A percentile compares a stretch with the other conserved stretches of the same genome.
Conservation (phyloP, 2,888 invertebrate genomes). For the Cartodere bifasciata region DNA sequence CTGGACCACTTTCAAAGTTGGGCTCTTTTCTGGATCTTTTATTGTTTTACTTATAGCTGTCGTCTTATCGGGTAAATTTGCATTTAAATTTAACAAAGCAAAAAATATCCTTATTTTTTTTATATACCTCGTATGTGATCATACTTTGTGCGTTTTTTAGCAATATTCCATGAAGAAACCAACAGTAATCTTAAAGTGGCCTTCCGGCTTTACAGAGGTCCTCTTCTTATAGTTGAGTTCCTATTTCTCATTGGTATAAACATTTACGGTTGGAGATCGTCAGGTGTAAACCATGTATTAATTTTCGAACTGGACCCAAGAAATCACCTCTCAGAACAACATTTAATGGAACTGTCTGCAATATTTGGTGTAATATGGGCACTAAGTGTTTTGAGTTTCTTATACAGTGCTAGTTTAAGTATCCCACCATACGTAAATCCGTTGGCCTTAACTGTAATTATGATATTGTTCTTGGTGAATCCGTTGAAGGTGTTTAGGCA, state of each 20-base stretch:
- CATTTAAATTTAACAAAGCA: no score
- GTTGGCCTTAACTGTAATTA: conserved; percentile 51
- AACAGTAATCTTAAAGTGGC: conserved; percentile 52
- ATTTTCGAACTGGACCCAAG: conserved; percentile 74
- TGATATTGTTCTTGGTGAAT: conserved; percentile 59
- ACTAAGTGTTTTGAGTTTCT: conserved; percentile 49
- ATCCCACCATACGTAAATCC: conserved; percentile 71
- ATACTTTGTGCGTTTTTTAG: no score
- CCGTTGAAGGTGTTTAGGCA: conserved; percentile 64
- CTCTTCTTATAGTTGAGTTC: conserved; percentile 62
- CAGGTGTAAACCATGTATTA: conserved; percentile 72
- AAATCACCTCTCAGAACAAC: conserved; percentile 63
- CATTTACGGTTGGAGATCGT: conserved; percentile 69
- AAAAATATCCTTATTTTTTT: no score
- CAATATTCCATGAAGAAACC: conserved; percentile 39
- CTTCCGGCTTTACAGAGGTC: conserved; percentile 66
- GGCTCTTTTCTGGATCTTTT: conserved; percentile 73
- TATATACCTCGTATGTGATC: no score
- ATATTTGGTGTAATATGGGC: conserved; percentile 69
- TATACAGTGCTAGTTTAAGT: conserved; percentile 49
- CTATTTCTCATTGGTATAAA: conserved; percentile 68
- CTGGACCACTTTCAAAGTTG: conserved; percentile 75
- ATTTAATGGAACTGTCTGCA: conserved; percentile 63
- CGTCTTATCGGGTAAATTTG: conserved; percentile 51
- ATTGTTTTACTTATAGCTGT: conserved; percentile 60